A percentile compares a stretch with the other conserved stretches of the same genome.
These are phyloP conservation scores for Ascaphus truei DNA, from an alignment of 2,113 vertebrate species.

Conservation along the genomic window DNA sequence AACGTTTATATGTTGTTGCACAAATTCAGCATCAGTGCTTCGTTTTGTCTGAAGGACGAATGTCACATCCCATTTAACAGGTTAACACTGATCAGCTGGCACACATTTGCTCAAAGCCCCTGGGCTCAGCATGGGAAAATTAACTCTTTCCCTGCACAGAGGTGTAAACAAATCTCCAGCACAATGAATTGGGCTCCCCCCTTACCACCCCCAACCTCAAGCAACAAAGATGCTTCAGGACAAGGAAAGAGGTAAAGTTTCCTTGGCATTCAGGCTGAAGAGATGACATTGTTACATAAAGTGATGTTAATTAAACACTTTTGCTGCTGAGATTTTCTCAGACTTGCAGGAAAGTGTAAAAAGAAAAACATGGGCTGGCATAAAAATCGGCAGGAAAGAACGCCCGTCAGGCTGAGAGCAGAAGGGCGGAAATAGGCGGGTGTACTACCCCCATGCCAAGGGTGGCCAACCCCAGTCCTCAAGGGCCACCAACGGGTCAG, in stretches of 20 bases:
- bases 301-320: neutral
- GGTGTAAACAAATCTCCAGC: neutral
- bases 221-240: neutral
- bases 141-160: neutral
- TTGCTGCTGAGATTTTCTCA: neutral
- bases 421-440: too few species aligned
- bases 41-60: slow-evolving; percentile 20
- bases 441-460: too few species aligned
- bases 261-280: neutral
- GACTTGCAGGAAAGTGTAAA: neutral
- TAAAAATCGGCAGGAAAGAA: neutral
- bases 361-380: neutral
- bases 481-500: too few species aligned
- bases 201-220: too few species aligned
- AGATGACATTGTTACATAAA: neutral
- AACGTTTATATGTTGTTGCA: neutral
- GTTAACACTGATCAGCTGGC: slow-evolving; percentile 23
- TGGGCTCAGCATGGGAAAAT: slow-evolving; percentile 14
- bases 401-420: neutral
- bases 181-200: neutral
- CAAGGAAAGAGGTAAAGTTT: neutral
- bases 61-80: slow-evolving; percentile 29
- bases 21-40: neutral
- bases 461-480: too few species aligned
- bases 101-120: slow-evolving; percentile 15